Percentiles rank a stretch among this genome's conserved stretches.
These are phyloP conservation scores for Stenichneumon culpator DNA, from an alignment of 2,888 invertebrate genomes.

Conservation along the genomic window DNA sequence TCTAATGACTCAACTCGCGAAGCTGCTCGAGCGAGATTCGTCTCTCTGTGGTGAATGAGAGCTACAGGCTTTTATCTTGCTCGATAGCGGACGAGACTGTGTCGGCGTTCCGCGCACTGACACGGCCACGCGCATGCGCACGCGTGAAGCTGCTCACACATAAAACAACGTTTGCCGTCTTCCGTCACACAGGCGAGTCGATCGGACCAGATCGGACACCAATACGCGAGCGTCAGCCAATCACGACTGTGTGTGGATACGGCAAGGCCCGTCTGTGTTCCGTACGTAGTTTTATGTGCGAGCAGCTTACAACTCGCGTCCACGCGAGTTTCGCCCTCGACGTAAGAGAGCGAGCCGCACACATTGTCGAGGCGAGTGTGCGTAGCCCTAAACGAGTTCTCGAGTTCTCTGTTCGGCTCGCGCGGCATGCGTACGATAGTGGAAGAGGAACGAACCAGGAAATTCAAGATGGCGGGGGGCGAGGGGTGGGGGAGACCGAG, in stretches of 20 bases:
- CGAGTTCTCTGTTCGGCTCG: constrained; percentile 2
- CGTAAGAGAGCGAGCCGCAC: background rate
- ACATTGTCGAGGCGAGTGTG: background rate
- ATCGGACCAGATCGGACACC: too few relatives aligned
- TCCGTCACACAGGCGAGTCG: too few relatives aligned
- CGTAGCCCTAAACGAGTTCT: background rate
- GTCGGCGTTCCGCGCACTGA: background rate
- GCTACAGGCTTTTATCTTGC: background rate
- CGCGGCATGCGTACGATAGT: constrained; percentile 27
- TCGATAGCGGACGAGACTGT: background rate
- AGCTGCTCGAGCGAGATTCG: constrained; percentile 20
- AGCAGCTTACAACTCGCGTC: too few relatives aligned
- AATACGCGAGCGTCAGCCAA: too few relatives aligned
- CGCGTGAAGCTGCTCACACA: too few relatives aligned
- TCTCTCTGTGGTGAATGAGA: constrained; percentile 48
- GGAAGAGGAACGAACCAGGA: constrained; percentile 33
- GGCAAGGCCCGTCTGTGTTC: too few relatives aligned
- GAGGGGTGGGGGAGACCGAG: constrained; percentile 69
- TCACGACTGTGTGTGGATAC: too few relatives aligned
- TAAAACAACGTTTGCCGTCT: too few relatives aligned
- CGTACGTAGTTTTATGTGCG: too few relatives aligned
- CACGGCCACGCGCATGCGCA: background rate
- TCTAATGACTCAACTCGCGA: constrained; percentile 7
- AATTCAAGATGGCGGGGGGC: constrained; percentile 32
- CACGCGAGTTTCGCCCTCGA: constrained; percentile 10